These are phyloP conservation scores for Phyllostomus discolor DNA, from an alignment of 2,113 vertebrate species.

Conservation along the genomic window DNA sequence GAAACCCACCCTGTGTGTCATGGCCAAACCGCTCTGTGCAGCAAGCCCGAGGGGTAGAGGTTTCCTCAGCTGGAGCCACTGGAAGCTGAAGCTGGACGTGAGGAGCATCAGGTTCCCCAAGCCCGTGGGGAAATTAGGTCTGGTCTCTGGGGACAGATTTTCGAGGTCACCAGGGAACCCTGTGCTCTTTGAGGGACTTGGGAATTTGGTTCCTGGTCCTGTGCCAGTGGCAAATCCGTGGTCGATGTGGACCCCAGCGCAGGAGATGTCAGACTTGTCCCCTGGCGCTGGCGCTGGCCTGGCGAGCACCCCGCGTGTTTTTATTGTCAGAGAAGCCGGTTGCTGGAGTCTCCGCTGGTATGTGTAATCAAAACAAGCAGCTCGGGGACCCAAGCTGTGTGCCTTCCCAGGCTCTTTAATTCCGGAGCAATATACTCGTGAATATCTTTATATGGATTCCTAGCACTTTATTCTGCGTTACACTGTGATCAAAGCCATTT, in stretches of 20 bases:
- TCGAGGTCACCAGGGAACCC: background rate
- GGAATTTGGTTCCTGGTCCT: background rate
- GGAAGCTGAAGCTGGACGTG: background rate
- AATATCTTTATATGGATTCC: background rate
- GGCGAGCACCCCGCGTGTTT: background rate
- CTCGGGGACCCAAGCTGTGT: background rate
- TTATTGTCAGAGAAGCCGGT: background rate
- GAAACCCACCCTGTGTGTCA: background rate
- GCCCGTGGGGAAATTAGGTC: background rate
- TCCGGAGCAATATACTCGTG: background rate
- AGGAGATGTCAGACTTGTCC: background rate
- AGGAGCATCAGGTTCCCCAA: background rate
- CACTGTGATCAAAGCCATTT: constrained; percentile 58
- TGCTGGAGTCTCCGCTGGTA: background rate
- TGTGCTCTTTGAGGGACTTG: constrained; percentile 7
- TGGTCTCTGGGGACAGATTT: background rate
- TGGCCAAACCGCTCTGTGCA: background rate
- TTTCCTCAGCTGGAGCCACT: background rate
- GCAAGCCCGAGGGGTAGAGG: background rate
- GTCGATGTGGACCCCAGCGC: background rate
- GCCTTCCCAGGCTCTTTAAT: background rate
- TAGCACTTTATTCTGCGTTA: constrained; percentile 5
- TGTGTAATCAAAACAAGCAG: background rate
- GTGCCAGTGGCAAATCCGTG: background rate
- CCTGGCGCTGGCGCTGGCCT: background rate